Base-by-base conservation (phyloP, 2,797 vertebrate genomes). In the Erpetoichthys calabaricus region DNA sequence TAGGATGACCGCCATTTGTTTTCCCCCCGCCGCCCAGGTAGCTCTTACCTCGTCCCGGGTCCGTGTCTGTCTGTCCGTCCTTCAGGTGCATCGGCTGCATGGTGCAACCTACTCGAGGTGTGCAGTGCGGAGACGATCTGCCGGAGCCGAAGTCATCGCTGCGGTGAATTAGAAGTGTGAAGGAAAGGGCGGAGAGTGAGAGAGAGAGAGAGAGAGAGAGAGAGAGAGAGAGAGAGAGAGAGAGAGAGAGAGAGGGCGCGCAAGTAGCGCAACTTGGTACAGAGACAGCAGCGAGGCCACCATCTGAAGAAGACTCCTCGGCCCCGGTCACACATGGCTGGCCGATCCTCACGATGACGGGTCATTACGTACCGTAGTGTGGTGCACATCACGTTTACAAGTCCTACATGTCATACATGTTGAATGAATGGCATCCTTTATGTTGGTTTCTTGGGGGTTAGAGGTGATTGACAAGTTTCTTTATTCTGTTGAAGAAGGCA, bases 61-160 rank as follows among this genome's bases (percentile, higher is more conserved):
- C 55, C 4, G 7, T 60, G 53, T 61, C 8, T 62, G 64, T 62
- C 63, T 65, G 65, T 73, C 53, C 25, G 60, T 55, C 51, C 42
- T 42, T 5, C 10, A 46, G 49, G 45, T 51, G 59, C 45, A 61
- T 1, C 59, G 64, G 63, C 63, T 64, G 44, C 51, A 61, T 44
- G 44, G 54, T 53, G 44, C 44, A 56, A 25, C 45, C 58, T 55
- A n/a, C 55, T 56, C 59, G 44, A 63, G 57, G 60, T 54, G 4
- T 9, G 57, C 55, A 49, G 61, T 62, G 44, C 60, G 67, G 47
- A 47, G 60, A 59, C 57, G 63, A 60, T 66, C 64, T 69, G 62
- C 67, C 61, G 60, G 66, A 64, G 65, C 72, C 61, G 55, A 45
- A 67, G 60, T 64, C 79, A 82, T 80, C 71, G 69, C 75, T 77